Conservation (phyloP, 2,888 invertebrate species). For the Polymixis flavicincta region DNA sequence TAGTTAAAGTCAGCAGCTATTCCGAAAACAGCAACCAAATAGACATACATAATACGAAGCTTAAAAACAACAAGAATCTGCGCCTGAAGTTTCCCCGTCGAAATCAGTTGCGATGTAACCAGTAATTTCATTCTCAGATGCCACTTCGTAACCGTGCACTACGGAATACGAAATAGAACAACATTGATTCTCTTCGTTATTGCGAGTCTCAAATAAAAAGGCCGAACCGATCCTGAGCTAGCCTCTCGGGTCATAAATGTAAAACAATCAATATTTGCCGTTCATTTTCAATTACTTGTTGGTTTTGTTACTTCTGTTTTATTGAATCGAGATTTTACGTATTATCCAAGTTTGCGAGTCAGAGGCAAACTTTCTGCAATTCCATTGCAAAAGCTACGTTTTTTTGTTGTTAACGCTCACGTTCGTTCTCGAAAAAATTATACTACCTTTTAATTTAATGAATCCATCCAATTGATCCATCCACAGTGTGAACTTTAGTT, state of each 20-base stretch:
- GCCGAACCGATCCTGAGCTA: slow-evolving; percentile 52
- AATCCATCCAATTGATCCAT: not conserved
- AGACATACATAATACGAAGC: not conserved
- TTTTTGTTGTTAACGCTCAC: not conserved
- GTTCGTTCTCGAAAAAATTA: not conserved
- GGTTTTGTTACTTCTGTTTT: slow-evolving; percentile 19
- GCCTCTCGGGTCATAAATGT: slow-evolving; percentile 56
- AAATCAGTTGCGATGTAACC: slow-evolving; percentile 61
- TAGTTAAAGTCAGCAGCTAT: too few species aligned
- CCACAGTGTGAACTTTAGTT: not conserved
- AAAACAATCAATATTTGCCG: slow-evolving; percentile 45
- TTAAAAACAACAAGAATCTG: slow-evolving; percentile 4
- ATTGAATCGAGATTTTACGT: slow-evolving; percentile 8
- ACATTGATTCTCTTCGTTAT: slow-evolving; percentile 80
- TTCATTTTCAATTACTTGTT: slow-evolving; percentile 35
- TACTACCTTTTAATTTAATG: not conserved
- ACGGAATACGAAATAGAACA: slow-evolving; percentile 78
- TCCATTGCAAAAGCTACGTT: not conserved
- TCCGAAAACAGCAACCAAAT: not conserved
- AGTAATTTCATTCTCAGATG: slow-evolving; percentile 75
- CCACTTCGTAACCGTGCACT: slow-evolving; percentile 69
- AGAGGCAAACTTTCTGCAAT: not conserved
- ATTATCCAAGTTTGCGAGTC: not conserved
- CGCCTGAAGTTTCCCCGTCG: slow-evolving; percentile 25
- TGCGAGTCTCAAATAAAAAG: slow-evolving; percentile 71